Conservation (phyloP, 2,113 vertebrate species). For the Dissostichus mawsoni region DNA sequence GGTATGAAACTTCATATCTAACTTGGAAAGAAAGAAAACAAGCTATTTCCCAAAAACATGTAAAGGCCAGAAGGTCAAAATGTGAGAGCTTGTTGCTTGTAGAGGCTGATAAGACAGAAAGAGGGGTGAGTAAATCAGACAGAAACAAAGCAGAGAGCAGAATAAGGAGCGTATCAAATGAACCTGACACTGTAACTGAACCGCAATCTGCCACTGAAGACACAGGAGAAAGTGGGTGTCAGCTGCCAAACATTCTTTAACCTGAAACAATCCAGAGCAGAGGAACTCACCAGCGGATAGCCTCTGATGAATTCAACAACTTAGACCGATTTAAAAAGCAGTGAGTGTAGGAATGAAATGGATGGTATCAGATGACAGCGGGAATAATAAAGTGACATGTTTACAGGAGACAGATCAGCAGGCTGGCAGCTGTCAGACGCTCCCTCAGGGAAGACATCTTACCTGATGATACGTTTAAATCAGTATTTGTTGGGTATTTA, state of each 20-base stretch:
- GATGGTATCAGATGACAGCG: slow-evolving; percentile 27
- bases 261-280: background rate
- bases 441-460: slow-evolving; percentile 1
- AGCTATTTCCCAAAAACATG: no score
- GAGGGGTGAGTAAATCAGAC: background rate
- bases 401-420: slow-evolving; percentile 35
- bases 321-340: slow-evolving; percentile 17
- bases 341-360: slow-evolving; percentile 20
- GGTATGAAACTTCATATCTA: background rate
- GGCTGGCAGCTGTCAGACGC: slow-evolving; percentile 7
- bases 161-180: slow-evolving; percentile 16
- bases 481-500: background rate
- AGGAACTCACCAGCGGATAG: background rate
- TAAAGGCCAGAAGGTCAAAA: no score
- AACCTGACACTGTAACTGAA: slow-evolving; percentile 32
- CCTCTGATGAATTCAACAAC: slow-evolving; percentile 8
- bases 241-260: background rate
- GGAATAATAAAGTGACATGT: slow-evolving; percentile 26
- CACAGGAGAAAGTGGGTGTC: slow-evolving; percentile 41
- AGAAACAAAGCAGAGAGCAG: slow-evolving; percentile 1
- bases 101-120: background rate
- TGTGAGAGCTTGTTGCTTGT: accelerated
- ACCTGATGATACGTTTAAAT: background rate
- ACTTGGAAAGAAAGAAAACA: background rate
- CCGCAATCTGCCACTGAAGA: slow-evolving; percentile 5